A percentile compares a stretch with the other conserved stretches of the same genome.
These are phyloP conservation scores for Phengaris arion DNA, from an alignment of 2,888 invertebrate genomes.

Conservation along the genomic window DNA sequence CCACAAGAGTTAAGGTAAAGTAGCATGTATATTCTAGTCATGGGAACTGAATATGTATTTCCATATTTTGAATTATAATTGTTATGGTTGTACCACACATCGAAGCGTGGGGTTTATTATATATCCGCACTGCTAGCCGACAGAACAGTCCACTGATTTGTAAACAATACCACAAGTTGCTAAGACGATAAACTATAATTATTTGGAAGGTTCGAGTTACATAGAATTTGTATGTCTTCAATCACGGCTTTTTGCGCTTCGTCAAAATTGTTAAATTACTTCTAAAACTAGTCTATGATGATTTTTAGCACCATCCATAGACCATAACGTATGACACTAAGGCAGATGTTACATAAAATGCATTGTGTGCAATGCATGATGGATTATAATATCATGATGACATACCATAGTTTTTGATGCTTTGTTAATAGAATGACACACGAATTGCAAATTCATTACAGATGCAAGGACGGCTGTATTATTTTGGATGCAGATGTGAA, in stretches of 20 bases:
- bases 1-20: slow-evolving; percentile 23
- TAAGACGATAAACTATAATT: slow-evolving; percentile 22
- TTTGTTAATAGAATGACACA: not conserved
- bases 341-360: not conserved
- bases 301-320: not conserved
- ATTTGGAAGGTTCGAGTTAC: not conserved
- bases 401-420: not conserved
- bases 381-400: not conserved
- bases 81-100: slow-evolving; percentile 50
- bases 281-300: not conserved
- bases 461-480: not conserved
- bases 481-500: not conserved
- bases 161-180: slow-evolving; percentile 38
- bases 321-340: not conserved
- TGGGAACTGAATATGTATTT: slow-evolving; percentile 71
- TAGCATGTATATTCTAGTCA: slow-evolving; percentile 54
- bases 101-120: slow-evolving; percentile 56
- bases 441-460: slow-evolving; percentile 7
- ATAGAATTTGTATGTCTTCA: not conserved
- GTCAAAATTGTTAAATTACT: not conserved
- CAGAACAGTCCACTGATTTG: slow-evolving; percentile 38
- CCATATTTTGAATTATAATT: slow-evolving; percentile 58
- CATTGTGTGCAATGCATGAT: not conserved
- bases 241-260: not conserved
- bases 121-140: slow-evolving; percentile 50